Evolutionary conservation across 1,140 invertebrate species (phyloP), one percentile per base, ranked within the genome.

Genomic region (Trichonephila clavipes): DNA sequence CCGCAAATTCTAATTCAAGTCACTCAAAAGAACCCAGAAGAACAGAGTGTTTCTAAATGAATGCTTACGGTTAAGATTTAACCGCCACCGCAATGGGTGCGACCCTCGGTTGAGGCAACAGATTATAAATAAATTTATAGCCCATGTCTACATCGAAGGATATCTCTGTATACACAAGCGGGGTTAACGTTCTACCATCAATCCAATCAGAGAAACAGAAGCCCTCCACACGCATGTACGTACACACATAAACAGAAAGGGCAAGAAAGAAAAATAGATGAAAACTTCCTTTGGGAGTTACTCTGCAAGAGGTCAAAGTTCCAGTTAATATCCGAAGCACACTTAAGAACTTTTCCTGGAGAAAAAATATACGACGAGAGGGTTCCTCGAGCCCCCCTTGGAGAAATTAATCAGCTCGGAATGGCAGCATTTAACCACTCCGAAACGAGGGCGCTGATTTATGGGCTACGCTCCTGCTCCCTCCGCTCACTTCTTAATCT

Each of bases 371-470:
- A 58, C 28, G 61, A 66, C 21, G 34, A 88, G 83, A 69, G 66
- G 44, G 58, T 69, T 16, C 58, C 51, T 24, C 51, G 51, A 51
- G 51, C 82, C 18, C 85, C 88, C 88, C 66, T 34, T 28, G 7
- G 44, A 8, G 88, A 44, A 77, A 89, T 89, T 89, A 89, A 89
- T 89, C 88, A 89, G 88, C 66, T 21, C 44, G 14, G 66, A 89
- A 69, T 77, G 40, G 88, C 88, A 77, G 61, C 87, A 24, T 86
- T 86, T 86, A 82, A 87, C n/a, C 59, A 64, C 85, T 64, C 85
- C 85, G n/a, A 87, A 87, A 87, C 16, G 85, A 87, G 58, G 85
- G 14, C 85, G 85, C 85, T 64, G 85, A 87, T 87, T 87, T 87
- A 87, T 34, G 85, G 59, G 7, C 19, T 21, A 7, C 44, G 6